A percentile compares a stretch with the other conserved stretches of the same genome.
Conservation (phyloP, 2,113 vertebrate species). For the Tragelaphus scriptus region DNA sequence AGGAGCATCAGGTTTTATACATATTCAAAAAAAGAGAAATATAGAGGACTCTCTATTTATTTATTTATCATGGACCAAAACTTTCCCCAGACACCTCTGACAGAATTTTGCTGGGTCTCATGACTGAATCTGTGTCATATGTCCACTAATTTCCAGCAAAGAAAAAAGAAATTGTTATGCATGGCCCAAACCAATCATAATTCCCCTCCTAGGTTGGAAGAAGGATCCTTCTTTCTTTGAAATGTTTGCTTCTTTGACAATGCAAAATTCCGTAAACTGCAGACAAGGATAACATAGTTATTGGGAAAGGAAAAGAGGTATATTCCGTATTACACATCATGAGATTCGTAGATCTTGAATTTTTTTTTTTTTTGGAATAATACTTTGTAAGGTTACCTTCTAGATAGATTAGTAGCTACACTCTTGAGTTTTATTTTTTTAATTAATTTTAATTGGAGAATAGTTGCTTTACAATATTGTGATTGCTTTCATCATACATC, state of each 20-base stretch:
- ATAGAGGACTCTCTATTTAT: background rate
- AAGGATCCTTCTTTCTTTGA: background rate
- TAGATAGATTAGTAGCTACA: background rate
- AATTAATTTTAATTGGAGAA: background rate
- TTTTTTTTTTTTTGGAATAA: background rate
- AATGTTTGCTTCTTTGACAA: background rate
- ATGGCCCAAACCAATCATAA: background rate
- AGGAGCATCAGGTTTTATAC: background rate
- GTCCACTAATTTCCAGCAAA: background rate
- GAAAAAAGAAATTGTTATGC: background rate
- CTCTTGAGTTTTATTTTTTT: background rate
- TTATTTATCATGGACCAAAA: background rate
- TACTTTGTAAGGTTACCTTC: background rate
- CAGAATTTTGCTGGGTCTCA: background rate
- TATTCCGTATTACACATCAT: background rate
- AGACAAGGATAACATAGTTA: background rate
- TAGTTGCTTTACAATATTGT: background rate
- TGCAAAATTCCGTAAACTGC: background rate
- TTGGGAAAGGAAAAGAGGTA: background rate
- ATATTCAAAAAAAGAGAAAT: background rate
- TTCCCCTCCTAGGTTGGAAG: background rate
- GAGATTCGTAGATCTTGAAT: background rate
- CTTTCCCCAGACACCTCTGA: background rate
- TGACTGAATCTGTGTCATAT: background rate
- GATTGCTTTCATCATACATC: background rate